These are phyloP conservation scores for Bombyx mandarina DNA, from an alignment of 1,140 invertebrate genomes.

Conservation along the genomic window DNA sequence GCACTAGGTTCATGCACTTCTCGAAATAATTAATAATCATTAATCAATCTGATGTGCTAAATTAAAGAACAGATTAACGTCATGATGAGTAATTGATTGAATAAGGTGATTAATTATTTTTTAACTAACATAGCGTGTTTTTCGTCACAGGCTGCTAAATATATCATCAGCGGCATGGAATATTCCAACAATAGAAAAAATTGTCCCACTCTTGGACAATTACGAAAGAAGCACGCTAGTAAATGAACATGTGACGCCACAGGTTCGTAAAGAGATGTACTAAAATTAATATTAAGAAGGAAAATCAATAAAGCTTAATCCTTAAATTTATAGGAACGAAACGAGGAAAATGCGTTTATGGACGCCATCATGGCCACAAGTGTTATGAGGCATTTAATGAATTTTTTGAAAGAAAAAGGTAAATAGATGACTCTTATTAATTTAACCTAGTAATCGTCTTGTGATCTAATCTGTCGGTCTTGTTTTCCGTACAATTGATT, in stretches of 20 bases:
- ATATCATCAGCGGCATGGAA: constrained; percentile 73
- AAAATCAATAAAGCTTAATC: not conserved
- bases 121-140: not conserved
- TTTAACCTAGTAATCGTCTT: too few species aligned
- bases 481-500: too few species aligned
- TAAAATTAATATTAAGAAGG: not conserved
- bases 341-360: constrained; percentile 83
- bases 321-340: constrained; percentile 70
- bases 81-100: too few species aligned
- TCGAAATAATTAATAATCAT: too few species aligned
- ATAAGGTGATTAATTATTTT: too few species aligned
- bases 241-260: constrained; percentile 84
- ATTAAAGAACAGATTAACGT: too few species aligned
- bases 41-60: too few species aligned
- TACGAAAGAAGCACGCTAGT: constrained; percentile 80
- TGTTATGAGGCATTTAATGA: constrained; percentile 82
- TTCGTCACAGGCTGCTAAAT: constrained; percentile 73
- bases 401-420: constrained; percentile 80
- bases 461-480: too few species aligned
- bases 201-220: constrained; percentile 80
- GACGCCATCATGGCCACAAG: constrained; percentile 80
- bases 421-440: not conserved
- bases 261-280: constrained; percentile 59
- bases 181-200: constrained; percentile 77
- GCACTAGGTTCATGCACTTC: too few species aligned